Base-by-base conservation (phyloP, 2,797 vertebrate genomes). In the Acanthiza pusilla region DNA sequence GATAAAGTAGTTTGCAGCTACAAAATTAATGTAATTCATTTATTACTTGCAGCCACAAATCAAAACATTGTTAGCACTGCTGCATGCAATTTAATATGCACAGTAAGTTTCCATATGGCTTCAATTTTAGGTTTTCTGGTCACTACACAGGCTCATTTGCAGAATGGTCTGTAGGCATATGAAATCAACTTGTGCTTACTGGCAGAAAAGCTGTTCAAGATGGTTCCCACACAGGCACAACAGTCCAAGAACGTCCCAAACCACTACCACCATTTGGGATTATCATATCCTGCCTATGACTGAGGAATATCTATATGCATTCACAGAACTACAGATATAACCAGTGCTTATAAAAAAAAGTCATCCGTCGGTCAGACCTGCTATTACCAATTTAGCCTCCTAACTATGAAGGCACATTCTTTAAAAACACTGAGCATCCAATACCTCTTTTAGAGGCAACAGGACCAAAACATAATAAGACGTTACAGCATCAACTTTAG, bases 21-120 rank as follows among this genome's bases (percentile, higher is more conserved):
- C 97, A 96, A 97, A 97, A 98, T 98, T 98, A 98, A 98, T 98
- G 97, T 97, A 97, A 98, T 98, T 98, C 95, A 98, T 98, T 98
- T 98, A 97, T 98, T 98, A 98, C 97, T 98, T 97, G 96, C 97
- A 98, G 96, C 95, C 97, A 98, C 97, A 98, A 98, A 98, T 98
- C 97, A 98, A 98, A 97, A 97, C 78, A 82, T 96, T 98, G 97
- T 98, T 98, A 98, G 97, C 96, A 97, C 92, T 95, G 97, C 94
- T 97, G 95, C 96, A 96, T 90, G 74, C 96, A 96, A 97, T 98
- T 98, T 97, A 97, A 97, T 98, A 96, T 97, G 95, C 96, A 91
- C 96, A 97, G 90, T 95, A 97, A 96, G 96, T 97, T 98, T 97
- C 96, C 97, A 98, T 97, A 98, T 98, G 97, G 97, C 91, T 97